Percentiles rank a stretch among this genome's conserved stretches.
Conservation (phyloP, 2,888 invertebrate species). For the Augochlorella aurata region DNA sequence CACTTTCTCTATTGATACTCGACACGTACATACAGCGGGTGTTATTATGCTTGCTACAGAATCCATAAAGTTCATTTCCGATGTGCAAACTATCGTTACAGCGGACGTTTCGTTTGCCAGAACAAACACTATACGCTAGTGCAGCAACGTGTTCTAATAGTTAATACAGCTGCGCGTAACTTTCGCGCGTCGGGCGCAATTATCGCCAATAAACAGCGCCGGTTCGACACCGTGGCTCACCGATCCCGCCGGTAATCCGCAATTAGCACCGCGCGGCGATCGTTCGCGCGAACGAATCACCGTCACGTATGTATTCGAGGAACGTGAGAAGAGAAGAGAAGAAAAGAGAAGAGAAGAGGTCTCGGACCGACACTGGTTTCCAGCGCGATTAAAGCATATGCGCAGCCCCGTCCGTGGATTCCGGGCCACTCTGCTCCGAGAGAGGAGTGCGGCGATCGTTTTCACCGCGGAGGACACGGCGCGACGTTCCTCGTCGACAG, state of each 20-base stretch:
- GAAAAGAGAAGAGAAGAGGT: neutral
- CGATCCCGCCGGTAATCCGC: neutral
- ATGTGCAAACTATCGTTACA: neutral
- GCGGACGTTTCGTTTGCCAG: neutral
- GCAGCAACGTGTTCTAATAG: neutral
- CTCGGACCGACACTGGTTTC: constrained; percentile 4
- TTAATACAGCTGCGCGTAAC: neutral
- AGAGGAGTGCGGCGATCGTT: neutral
- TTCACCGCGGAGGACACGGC: neutral
- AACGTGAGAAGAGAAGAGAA: too few species aligned
- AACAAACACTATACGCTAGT: neutral
- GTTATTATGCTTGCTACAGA: neutral
- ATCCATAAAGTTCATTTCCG: neutral
- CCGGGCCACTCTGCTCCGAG: neutral
- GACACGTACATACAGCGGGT: too few species aligned
- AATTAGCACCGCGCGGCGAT: neutral
- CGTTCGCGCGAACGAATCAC: neutral
- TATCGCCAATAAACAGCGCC: neutral
- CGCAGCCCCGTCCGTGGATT: neutral
- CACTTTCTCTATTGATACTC: neutral
- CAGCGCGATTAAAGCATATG: constrained; percentile 33
- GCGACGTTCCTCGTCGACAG: neutral
- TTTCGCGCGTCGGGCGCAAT: neutral
- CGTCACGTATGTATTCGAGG: neutral
- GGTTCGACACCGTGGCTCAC: neutral